Evolutionary conservation across 2,113 vertebrate species (phyloP), one percentile per base, ranked within the genome.

Genomic region (Amblyopsis rosae): DNA sequence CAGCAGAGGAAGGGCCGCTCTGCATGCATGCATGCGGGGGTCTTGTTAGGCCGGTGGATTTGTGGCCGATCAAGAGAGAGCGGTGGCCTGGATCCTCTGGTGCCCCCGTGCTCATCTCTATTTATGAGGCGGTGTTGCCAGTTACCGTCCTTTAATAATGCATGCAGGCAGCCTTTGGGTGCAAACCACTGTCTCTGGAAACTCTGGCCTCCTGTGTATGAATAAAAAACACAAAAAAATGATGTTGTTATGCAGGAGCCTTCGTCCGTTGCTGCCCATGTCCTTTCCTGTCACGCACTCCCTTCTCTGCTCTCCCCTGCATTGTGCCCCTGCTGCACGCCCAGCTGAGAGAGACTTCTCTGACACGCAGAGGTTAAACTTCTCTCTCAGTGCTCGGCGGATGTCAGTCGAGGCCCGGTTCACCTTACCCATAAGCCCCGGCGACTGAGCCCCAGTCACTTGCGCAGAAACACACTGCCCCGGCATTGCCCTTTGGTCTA

Each of bases 291-390:
- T 75, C 75, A 35, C 61, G 46, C 47, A 1, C 82, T 68, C 76
- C 54, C 66, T 82, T 72, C 26, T 80, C 70, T 77, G 79, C 69
- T 84, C 76, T 87, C 82, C 80, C 69, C 65, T 80, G 48, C 32
- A 62, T 82, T 59, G 55, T 45, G 10, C 49, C 75, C 75, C 71
- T 26, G 26, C 26, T 26, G 26, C 26, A 26, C 26, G 81, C 68
- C 77, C 82, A 62, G 75, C 82, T 86, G 85, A 86, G 83, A 87
- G 69, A 32, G 56, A 85, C 80, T 84, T 88, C 82, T 79, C 75
- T 72, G 55, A 78, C 81, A 83, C 71, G 77, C 83, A 93, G 94
- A 94, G 95, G 94, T 95, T 92, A 94, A 93, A 93, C 87, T 88
- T 89, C 53, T 82, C 87, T 76, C 0, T 0, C 76, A 65, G 67